phyloP scores from a whole-genome alignment of 2,113 vertebrate species.

The Ellobius talpinus region DNA sequence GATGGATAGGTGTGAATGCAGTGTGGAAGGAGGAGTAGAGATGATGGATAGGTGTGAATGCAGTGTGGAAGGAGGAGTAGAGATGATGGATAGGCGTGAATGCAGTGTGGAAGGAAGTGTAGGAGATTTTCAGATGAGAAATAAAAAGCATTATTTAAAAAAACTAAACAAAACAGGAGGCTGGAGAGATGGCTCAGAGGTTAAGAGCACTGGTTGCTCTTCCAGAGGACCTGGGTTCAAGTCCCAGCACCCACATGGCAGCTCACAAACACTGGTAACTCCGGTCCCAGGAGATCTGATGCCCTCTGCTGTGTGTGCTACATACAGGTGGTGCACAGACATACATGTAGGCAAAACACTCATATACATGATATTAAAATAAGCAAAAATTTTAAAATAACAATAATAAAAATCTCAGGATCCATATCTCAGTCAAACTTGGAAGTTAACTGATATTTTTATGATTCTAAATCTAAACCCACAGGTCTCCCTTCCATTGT shows the following conservation, averaged over 20 bases:
- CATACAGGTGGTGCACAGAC: background rate
- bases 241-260: background rate
- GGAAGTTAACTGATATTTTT: background rate
- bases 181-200: background rate
- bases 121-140: background rate
- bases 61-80: background rate
- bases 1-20: background rate
- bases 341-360: background rate
- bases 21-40: no score
- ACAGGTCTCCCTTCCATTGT: background rate
- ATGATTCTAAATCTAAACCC: background rate
- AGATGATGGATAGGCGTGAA: background rate
- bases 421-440: background rate
- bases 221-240: background rate
- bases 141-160: background rate
- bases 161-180: background rate
- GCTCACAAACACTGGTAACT: no score
- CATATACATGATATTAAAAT: background rate
- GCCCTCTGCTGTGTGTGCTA: background rate
- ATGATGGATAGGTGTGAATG: no score
- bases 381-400: background rate
- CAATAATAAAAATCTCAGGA: background rate
- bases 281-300: background rate
- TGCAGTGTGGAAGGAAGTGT: background rate
- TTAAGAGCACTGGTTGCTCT: background rate